Evolutionary conservation across 2,888 invertebrate species (phyloP).

Genomic region (Sminthurides aquaticus): DNA sequence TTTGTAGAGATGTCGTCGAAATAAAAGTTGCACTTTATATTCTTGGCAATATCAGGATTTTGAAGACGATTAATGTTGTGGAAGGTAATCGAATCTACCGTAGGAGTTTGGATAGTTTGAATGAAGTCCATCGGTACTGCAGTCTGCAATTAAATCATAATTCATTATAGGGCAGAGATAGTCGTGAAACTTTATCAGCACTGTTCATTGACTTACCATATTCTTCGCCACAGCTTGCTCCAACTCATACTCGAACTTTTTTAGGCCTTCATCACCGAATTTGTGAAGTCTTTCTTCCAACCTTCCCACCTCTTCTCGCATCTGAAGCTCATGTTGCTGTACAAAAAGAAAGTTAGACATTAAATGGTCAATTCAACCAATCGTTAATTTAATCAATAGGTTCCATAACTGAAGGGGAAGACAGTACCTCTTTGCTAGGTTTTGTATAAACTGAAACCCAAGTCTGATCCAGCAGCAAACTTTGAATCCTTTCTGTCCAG

Average conservation of each 20-base stretch:
- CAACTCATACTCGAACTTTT: conserved; percentile 56
- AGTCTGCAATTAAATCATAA: conserved; percentile 49
- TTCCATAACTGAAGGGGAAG: conserved; percentile 6
- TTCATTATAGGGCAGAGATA: no score
- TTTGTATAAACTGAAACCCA: conserved; percentile 36
- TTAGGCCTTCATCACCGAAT: conserved; percentile 64
- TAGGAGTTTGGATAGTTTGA: conserved; percentile 66
- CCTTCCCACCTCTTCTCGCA: conserved; percentile 64
- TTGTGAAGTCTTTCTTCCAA: conserved; percentile 58
- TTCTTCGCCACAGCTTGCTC: conserved; percentile 66
- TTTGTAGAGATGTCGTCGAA: conserved; percentile 72
- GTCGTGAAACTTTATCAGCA: no score
- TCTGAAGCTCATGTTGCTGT: conserved; percentile 59
- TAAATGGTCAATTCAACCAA: no score
- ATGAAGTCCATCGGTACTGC: conserved; percentile 65
- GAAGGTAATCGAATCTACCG: conserved; percentile 52
- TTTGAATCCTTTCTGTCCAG: conserved; percentile 36
- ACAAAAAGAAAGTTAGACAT: conserved; percentile 5
- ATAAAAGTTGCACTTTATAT: conserved; percentile 38
- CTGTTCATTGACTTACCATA: no score
- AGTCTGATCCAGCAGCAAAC: conserved; percentile 31
- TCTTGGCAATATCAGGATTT: conserved; percentile 36
- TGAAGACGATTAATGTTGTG: conserved; percentile 32
- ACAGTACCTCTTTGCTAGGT: conserved; percentile 30
- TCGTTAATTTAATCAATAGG: conserved; percentile 15